Evolutionary conservation across 1,140 invertebrate genomes (phyloP).

Genomic region (Drosophila ercepeae): DNA sequence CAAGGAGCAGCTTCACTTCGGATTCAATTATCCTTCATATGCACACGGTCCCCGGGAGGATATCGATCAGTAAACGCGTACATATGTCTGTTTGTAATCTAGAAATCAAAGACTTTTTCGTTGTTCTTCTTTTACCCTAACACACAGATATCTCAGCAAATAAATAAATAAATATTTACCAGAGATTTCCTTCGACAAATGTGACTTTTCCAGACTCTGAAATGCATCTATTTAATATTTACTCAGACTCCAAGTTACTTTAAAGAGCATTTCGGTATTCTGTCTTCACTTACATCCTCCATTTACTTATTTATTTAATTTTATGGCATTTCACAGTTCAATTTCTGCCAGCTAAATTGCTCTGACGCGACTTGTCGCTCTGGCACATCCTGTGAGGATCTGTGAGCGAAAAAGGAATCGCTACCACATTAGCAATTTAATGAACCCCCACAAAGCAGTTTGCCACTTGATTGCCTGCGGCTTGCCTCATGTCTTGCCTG

Average conservation of each 20-base stretch:
- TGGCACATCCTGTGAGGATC: not conserved
- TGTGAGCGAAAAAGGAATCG: slow-evolving; percentile 10
- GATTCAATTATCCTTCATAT: slow-evolving; percentile 37
- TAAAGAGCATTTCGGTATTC: not conserved
- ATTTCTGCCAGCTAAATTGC: slow-evolving; percentile 19
- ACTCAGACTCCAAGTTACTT: not conserved
- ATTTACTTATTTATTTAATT: slow-evolving; percentile 16
- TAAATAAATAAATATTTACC: not conserved
- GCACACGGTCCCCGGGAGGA: slow-evolving; percentile 7
- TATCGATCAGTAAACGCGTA: slow-evolving; percentile 25
- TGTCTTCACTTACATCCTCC: not conserved
- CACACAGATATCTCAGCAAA: not conserved
- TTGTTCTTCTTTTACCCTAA: not conserved
- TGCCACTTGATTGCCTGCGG: slow-evolving; percentile 47
- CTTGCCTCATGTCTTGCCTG: slow-evolving; percentile 13
- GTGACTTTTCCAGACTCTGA: not conserved
- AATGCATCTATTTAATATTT: too few relatives aligned
- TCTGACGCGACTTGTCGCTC: slow-evolving; percentile 1
- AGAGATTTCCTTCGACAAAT: not conserved
- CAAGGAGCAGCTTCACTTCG: slow-evolving; percentile 36
- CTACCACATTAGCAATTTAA: slow-evolving; percentile 44
- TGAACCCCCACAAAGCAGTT: slow-evolving; percentile 43
- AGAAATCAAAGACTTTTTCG: not conserved
- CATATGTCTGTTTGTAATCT: slow-evolving; percentile 14
- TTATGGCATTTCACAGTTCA: slow-evolving; percentile 19